Evolutionary conservation across 2,113 vertebrate genomes (phyloP), one percentile per base, ranked within the genome.

Genomic region (Myxocyprinus asiaticus): DNA sequence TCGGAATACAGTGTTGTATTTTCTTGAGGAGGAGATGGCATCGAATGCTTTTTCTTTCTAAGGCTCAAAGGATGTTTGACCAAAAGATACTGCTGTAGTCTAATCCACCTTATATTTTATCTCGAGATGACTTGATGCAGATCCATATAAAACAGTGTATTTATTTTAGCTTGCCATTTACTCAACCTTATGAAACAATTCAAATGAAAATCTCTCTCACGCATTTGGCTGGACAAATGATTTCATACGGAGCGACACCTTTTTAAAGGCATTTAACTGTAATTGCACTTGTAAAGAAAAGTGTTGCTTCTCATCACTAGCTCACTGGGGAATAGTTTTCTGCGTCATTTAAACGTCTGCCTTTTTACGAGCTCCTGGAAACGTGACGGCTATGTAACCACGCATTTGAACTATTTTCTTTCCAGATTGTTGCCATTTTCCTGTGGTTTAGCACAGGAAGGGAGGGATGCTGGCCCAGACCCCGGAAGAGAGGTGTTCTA

Each of bases 291-390:
- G 85, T 85, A 87, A 86, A 89, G 86, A 85, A 85, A 88, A 85
- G 88, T 86, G 83, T 85, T 86, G 82, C 86, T 88, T 84, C 83
- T 76, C 81, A 85, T 83, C 87, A 83, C 80, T n/a, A 79, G 84
- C 63, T 87, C 86, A 84, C 85, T 84, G 87, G 91, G 91, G 85
- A 87, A 89, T 84, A 83, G 87, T 87, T 90, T 88, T 87, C 88
- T 91, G 90, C 88, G 87, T 90, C 88, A 91, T 92, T 92, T 92
- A 89, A 90, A 89, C 84, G 87, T 86, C 83, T 83, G 84, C 78
- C 78, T 91, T 90, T 84, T 91, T 87, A 89, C 79, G 75, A 85
- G 84, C 84, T 89, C 84, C 82, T 88, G 87, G 84, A 88, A 86
- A 85, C 73, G 76, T 48, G 79, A 82, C 64, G 86, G 81, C 87